Evolutionary conservation across 2,113 vertebrate species (phyloP).

Genomic region (Gnathonemus longibarbis): DNA sequence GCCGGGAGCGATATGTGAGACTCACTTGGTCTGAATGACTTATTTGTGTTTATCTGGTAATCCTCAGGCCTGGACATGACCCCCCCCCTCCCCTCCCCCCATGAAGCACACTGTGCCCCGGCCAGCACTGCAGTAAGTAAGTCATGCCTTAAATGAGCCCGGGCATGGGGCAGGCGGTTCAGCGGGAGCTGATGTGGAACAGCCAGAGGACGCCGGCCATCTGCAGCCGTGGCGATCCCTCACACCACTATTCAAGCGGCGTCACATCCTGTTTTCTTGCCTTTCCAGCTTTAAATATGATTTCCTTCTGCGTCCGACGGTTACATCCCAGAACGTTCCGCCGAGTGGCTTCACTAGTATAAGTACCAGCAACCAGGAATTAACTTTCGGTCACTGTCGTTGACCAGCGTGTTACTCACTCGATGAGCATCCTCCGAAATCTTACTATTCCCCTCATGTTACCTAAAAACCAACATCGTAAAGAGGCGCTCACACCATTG

Average conservation of each 20-base stretch:
- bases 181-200: neutral
- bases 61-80: neutral
- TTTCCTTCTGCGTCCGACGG: neutral
- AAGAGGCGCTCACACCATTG: neutral
- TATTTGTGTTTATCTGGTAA: neutral
- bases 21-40: neutral
- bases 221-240: neutral
- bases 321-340: neutral
- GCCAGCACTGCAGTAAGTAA: neutral
- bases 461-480: neutral
- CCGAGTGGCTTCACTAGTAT: neutral
- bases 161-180: neutral
- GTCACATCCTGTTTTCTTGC: neutral
- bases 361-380: neutral
- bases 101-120: neutral
- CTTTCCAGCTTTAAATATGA: neutral
- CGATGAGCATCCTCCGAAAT: neutral
- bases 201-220: neutral
- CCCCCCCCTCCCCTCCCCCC: neutral
- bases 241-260: neutral
- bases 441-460: neutral
- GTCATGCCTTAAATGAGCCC: neutral
- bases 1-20: neutral
- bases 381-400: neutral
- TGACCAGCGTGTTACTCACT: neutral